These are phyloP conservation scores for Yponomeuta cagnagella DNA, from an alignment of 2,888 invertebrate species.

Conservation along the genomic window DNA sequence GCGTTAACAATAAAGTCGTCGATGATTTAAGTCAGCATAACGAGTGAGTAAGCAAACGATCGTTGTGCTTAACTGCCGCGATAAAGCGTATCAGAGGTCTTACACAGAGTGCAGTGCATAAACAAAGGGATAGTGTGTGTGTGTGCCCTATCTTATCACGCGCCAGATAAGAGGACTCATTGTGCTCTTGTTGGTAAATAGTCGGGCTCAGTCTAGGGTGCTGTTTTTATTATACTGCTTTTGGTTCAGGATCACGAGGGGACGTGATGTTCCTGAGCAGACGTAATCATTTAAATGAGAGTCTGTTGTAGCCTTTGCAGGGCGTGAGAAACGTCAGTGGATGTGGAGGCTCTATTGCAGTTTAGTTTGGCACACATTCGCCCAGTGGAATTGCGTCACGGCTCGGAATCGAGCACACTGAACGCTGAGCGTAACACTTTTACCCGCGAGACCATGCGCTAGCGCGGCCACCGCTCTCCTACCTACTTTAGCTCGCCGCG, in stretches of 20 bases:
- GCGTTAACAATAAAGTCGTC: neutral
- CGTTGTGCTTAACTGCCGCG: constrained; percentile 31
- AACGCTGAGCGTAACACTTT: constrained; percentile 56
- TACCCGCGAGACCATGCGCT: constrained; percentile 32
- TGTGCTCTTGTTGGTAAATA: constrained; percentile 24
- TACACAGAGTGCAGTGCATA: constrained; percentile 51
- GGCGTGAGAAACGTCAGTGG: constrained; percentile 10
- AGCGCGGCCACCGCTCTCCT: constrained; percentile 39
- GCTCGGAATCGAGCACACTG: constrained; percentile 58
- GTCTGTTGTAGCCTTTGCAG: too few species aligned
- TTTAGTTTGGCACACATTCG: constrained; percentile 68
- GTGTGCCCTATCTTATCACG: constrained; percentile 56
- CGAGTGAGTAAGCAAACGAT: constrained; percentile 50
- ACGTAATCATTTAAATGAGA: neutral
- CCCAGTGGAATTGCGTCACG: constrained; percentile 50
- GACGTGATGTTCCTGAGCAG: neutral
- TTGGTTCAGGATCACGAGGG: constrained; percentile 1
- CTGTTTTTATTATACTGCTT: constrained; percentile 10
- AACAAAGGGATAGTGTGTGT: constrained; percentile 63
- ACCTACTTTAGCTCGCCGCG: constrained; percentile 51
- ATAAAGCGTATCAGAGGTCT: constrained; percentile 61
- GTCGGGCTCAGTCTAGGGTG: constrained; percentile 7
- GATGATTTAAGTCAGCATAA: constrained; percentile 14
- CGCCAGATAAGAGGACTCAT: constrained; percentile 55
- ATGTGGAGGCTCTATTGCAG: constrained; percentile 57